Evolutionary conservation across 2,113 vertebrate species (phyloP), one percentile per base, ranked within the genome.

Genomic region (Entelurus aequoreus): DNA sequence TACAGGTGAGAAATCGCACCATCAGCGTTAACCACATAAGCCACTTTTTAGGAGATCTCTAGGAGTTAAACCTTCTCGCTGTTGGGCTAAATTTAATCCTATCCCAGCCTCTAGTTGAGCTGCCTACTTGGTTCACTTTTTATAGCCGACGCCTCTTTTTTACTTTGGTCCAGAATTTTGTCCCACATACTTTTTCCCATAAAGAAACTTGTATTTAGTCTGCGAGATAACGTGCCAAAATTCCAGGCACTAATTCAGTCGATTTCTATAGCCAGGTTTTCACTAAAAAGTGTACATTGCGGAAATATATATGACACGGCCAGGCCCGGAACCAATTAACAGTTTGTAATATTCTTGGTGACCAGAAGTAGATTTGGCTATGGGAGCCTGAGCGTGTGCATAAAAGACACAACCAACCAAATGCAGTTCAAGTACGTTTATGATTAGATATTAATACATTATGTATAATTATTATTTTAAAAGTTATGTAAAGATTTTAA

Each of bases 1-100:
- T 89, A 98, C 96, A 90, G 96, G 96, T 98, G 88, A 93, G 93
- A 52, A 60, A 53, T 14, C 2, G 8, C 9, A 13, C 6, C 11
- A 14, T 48, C 36, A 38, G 13, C 42, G 15, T 60, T 60, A 6
- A 7, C 19, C 46, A 35, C 19, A 12, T 28, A 3, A 14, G 52
- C 11, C 6, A 54, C 1, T 36, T 36, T 28, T 28, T 28, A 28
- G 28, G 28, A 3, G 28, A 28, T 28, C 28, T 28, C 28, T 28
- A 3, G 28, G 28, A 28, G 28, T 28, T 5, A 12, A 9, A 54
- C 14, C 6, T 15, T 54, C 35, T 15, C 52, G 15, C 11, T 15
- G 3, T 37, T n/a, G 14, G 14, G 55, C n/a, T 61, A 60, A 60
- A 42, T 59, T 48, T 62, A 38, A 12, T 47, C 42, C 42, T 3